Percentiles rank a stretch among this genome's conserved stretches.
Evolutionary conservation across 1,140 invertebrate genomes (phyloP).

Genomic region (Gonatopus flavifemur): DNA sequence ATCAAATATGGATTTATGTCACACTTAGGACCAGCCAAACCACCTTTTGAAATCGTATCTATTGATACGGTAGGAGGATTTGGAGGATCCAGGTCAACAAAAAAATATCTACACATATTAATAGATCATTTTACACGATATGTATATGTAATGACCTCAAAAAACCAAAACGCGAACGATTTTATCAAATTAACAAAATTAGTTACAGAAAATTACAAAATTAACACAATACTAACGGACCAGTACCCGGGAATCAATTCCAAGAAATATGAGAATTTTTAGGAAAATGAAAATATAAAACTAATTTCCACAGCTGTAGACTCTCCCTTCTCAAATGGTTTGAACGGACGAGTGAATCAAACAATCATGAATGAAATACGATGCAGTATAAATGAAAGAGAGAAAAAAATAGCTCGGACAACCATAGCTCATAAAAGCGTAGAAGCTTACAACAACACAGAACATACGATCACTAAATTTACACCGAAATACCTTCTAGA

Average conservation of each 20-base stretch:
- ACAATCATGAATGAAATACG: not conserved
- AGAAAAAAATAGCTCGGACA: slow-evolving; percentile 13
- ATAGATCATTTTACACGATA: slow-evolving; percentile 38
- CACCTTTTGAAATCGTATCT: too few species aligned
- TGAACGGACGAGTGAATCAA: slow-evolving; percentile 5
- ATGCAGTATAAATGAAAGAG: slow-evolving; percentile 12
- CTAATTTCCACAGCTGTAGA: slow-evolving; percentile 15
- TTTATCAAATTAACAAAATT: not conserved
- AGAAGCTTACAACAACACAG: slow-evolving; percentile 16
- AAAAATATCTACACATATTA: slow-evolving; percentile 13
- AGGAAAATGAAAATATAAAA: slow-evolving; percentile 6
- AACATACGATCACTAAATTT: slow-evolving; percentile 15
- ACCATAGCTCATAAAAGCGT: slow-evolving; percentile 12
- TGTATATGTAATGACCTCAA: slow-evolving; percentile 41
- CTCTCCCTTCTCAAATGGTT: not conserved
- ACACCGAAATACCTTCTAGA: slow-evolving; percentile 14
- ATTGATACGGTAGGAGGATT: slow-evolving; percentile 38
- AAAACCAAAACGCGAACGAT: slow-evolving; percentile 38
- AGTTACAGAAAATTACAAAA: not conserved
- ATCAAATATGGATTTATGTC: slow-evolving; percentile 37
- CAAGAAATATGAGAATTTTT: slow-evolving; percentile 6
- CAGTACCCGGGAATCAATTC: slow-evolving; percentile 3
- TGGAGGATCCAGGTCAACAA: slow-evolving; percentile 6
- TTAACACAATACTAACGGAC: not conserved
- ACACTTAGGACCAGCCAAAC: slow-evolving; percentile 41